Percentiles rank a stretch among this genome's conserved stretches.
Conservation (phyloP, 2,797 vertebrate species). For the Chelidonichthys spinosus region DNA sequence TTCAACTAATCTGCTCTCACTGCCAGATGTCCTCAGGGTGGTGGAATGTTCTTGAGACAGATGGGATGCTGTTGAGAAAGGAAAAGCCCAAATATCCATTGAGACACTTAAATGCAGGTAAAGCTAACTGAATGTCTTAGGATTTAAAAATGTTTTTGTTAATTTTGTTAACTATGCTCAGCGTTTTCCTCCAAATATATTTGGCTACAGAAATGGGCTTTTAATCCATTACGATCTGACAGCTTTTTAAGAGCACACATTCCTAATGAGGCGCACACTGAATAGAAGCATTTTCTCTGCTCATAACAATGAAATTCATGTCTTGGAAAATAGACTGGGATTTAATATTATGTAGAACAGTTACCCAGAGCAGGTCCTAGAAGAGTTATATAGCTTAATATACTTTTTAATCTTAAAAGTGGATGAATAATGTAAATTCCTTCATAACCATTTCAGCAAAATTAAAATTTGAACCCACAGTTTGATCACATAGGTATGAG, state of each 20-base stretch:
- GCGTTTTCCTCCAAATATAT: not conserved
- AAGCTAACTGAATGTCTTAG: conserved; percentile 5
- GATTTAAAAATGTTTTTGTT: not conserved
- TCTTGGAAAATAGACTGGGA: conserved; percentile 37
- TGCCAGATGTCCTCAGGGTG: conserved; percentile 57
- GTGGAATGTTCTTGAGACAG: conserved; percentile 26
- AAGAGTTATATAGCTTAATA: conserved; percentile 63
- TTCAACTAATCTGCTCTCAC: conserved; percentile 39
- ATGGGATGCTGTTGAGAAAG: conserved; percentile 48
- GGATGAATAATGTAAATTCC: conserved; percentile 75
- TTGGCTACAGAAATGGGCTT: not conserved
- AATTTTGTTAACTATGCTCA: not conserved
- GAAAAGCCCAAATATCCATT: conserved; percentile 37
- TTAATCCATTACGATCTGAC: conserved; percentile 4
- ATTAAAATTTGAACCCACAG: conserved; percentile 68
- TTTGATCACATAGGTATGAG: conserved; percentile 51
- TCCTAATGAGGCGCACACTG: conserved; percentile 19
- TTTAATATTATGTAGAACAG: conserved; percentile 47
- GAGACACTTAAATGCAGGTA: conserved; percentile 20
- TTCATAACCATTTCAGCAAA: conserved; percentile 60
- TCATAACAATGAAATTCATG: conserved; percentile 38
- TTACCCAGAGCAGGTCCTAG: conserved; percentile 32
- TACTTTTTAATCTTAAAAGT: conserved; percentile 67
- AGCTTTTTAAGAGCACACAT: conserved; percentile 12
- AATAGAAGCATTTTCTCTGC: conserved; percentile 33